Conservation (phyloP, 2,888 invertebrate genomes). For the Agapostemon virescens region DNA sequence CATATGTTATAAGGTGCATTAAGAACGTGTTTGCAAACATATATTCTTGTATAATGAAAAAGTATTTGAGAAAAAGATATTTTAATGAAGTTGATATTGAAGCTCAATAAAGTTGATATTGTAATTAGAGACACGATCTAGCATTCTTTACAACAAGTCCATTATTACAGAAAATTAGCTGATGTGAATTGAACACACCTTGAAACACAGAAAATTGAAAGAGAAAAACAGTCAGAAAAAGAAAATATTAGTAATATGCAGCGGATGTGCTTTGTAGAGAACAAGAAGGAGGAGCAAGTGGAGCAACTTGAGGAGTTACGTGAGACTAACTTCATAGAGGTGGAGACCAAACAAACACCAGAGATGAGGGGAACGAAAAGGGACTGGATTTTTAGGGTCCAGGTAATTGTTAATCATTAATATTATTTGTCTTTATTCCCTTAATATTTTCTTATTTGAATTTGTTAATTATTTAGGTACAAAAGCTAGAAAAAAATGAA, state of each 20-base stretch:
- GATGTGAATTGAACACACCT: constrained; percentile 67
- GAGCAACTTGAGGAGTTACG: constrained; percentile 58
- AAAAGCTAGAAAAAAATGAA: constrained; percentile 77
- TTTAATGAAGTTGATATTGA: constrained; percentile 10
- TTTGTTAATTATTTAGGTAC: constrained; percentile 66
- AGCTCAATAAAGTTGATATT: constrained; percentile 10
- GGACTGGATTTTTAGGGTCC: constrained; percentile 78
- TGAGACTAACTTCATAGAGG: constrained; percentile 60
- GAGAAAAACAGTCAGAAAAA: constrained; percentile 57
- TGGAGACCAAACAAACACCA: constrained; percentile 57
- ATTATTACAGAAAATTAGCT: constrained; percentile 72
- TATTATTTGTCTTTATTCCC: background rate
- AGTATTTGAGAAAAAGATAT: background rate
- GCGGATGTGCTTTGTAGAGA: constrained; percentile 71
- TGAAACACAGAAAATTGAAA: constrained; percentile 62
- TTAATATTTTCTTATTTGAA: background rate
- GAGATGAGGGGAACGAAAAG: constrained; percentile 77
- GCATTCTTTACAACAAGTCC: constrained; percentile 51
- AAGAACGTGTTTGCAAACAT: background rate
- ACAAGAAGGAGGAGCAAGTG: constrained; percentile 59
- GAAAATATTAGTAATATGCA: constrained; percentile 64
- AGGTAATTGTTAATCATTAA: constrained; percentile 68
- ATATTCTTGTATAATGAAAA: background rate
- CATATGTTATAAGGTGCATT: background rate
- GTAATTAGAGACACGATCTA: constrained; percentile 7